These are phyloP conservation scores for Eublepharis macularius DNA, from an alignment of 2,113 vertebrate species.

Conservation along the genomic window DNA sequence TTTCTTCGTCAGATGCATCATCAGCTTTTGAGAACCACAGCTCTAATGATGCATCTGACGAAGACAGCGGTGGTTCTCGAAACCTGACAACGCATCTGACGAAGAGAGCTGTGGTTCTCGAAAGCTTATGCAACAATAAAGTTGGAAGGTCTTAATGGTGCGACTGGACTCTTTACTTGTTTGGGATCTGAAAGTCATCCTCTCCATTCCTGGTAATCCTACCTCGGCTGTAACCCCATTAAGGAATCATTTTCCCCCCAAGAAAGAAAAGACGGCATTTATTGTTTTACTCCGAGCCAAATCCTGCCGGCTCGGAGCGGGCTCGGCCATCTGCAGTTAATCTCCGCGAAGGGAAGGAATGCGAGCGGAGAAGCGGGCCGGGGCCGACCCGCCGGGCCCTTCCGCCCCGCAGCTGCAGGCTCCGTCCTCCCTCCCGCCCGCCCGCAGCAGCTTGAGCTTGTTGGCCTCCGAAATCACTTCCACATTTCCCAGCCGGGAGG, in stretches of 20 bases:
- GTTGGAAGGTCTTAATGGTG: too few relatives aligned
- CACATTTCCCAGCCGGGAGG: constrained; percentile 76
- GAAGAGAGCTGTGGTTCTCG: too few relatives aligned
- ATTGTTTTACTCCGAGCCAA: constrained; percentile 30
- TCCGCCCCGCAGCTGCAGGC: constrained; percentile 56
- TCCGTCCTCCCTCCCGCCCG: constrained; percentile 65
- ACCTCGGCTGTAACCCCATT: too few relatives aligned
- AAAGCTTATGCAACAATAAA: too few relatives aligned
- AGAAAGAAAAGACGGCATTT: neutral
- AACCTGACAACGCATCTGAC: too few relatives aligned
- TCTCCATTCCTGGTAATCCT: too few relatives aligned
- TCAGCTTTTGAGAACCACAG: too few relatives aligned
- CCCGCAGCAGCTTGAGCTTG: constrained; percentile 66
- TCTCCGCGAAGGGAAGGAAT: constrained; percentile 47
- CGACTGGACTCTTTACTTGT: too few relatives aligned
- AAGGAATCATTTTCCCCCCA: neutral
- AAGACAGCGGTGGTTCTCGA: too few relatives aligned
- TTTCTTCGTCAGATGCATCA: too few relatives aligned
- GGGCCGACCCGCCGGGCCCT: constrained; percentile 41
- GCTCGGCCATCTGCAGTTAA: constrained; percentile 63
- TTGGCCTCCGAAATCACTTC: constrained; percentile 76
- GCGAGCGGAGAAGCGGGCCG: constrained; percentile 22
- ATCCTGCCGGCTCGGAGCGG: constrained; percentile 54
- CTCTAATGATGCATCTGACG: too few relatives aligned
- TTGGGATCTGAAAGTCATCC: too few relatives aligned